Evolutionary conservation across 1,140 invertebrate species (phyloP), one percentile per base, ranked within the genome.

Genomic region (Drosophila punjabiensis): DNA sequence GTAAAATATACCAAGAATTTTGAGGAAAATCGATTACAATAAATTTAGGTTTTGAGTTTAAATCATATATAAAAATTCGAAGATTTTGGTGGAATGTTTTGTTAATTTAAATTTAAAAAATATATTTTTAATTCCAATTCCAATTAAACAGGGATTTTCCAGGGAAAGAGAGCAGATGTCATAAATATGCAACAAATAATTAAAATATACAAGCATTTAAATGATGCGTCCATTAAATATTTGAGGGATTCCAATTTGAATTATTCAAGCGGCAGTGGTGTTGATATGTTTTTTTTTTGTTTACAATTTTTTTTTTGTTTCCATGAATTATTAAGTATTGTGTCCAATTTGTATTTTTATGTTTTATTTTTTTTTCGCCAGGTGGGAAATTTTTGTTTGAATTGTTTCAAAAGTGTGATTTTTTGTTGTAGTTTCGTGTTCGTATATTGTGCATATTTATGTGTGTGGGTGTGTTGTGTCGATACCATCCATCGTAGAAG

Each of bases 401-500:
- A 28, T 33, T 75, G 43, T 74, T 33, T 48, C 2, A 71, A 37
- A 16, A 10, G 18, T 73, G 10, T 68, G 18, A 18, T 18, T 20
- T 53, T 65, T 33, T 24, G 62, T 69, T 32, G 62, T 55, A 52
- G 61, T 55, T 58, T 76, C 45, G 47, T 53, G 47, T 71, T 35
- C 35, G 43, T 52, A 33, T 63, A 35, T 48, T 66, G 75, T 78
- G 65, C 52, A 37, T n/a, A 48, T 74, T n/a, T 62, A 14, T 76
- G n/a, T 74, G 47, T 47, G 58, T 75, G 43, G 67, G 47, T 76
- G 20, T 18, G 10, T n/a, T 61, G 64, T 81, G 55, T 81, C 65
- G 56, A 64, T 74, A 92, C 82, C 91, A 92, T 92, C 91, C 91
- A 92, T 91, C 91, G 91, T 81, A 86, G 91, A 92, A 92, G 85